phyloP scores from a whole-genome alignment of 2,113 vertebrate genomes.

The Lycaon pictus region DNA sequence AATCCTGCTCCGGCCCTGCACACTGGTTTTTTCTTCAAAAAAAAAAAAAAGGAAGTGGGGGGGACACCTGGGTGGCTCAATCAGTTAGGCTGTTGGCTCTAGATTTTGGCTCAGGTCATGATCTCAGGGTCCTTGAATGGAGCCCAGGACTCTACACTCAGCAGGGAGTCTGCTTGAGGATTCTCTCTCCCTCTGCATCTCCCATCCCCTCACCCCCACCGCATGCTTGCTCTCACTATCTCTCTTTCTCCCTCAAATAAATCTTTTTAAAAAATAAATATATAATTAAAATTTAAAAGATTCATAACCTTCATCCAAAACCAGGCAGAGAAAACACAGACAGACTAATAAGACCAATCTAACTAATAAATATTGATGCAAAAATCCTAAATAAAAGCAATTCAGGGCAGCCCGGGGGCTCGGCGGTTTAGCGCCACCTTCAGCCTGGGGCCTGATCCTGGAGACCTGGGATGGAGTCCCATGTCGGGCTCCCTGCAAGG shows the following conservation, averaged over 20 bases:
- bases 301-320: neutral
- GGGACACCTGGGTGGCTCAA: neutral
- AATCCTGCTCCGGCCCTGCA: neutral
- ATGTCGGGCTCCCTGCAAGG: no score
- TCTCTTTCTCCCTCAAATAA: neutral
- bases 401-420: no score
- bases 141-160: neutral
- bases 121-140: neutral
- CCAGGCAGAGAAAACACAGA: neutral
- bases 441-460: no score
- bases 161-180: neutral
- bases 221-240: fast-evolving
- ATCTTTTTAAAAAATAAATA: neutral
- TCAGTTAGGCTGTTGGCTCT: neutral
- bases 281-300: neutral
- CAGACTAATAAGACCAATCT: conserved; percentile 17
- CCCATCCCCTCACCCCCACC: neutral
- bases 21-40: neutral
- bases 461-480: no score
- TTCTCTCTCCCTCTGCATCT: neutral
- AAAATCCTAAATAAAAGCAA: neutral
- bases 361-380: conserved; percentile 9
- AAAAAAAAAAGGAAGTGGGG: neutral
- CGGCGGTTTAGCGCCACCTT: no score
- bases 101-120: neutral